Base-by-base conservation (phyloP, 1,140 invertebrate genomes). In the Dendrolimus punctatus region DNA sequence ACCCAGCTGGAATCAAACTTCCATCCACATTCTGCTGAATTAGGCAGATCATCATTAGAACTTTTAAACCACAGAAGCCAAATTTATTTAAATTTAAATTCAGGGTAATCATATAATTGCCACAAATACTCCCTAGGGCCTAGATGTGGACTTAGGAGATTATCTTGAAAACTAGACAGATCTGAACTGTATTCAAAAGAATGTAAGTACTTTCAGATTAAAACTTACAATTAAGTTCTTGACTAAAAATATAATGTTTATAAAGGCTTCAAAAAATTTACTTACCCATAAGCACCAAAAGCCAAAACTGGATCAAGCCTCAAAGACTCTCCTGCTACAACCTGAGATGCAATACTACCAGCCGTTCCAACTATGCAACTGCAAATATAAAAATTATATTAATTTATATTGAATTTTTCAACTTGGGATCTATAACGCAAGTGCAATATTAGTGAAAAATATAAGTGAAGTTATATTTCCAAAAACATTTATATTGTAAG, bases 241-340 rank as follows among this genome's bases (percentile, higher is more conserved):
- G 5, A 2, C 23, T 9, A 7, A 8, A 8, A 6, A 8, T 48
- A 48, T 38, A 6, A 37, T 6, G 36, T 48, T 5, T 46, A 10
- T 6, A 8, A 37, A 47, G 6, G 1, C n/a, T 38, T 7, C n/a
- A 48, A 7, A 48, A 8, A 7, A 48, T 38, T 9, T 43, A 64
- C 72, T 86, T 88, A 92, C 91, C 92, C 93, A 88, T 92, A 93
- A 36, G 92, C 63, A 51, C 89, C 92, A 81, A 92, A 94, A 6
- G 92, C 91, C 6, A 93, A 64, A 7, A 93, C 68, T 63, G 89
- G 92, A 37, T 93, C 90, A 40, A 90, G 76, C 67, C 91, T 78
- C 41, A 87, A 61, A 57, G 89, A 89, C 6, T 81, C 80, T 40
- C 92, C 91, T 7, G 88, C 75, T 7, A 93, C 83, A 49, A 90